Percentiles rank a stretch among this genome's conserved stretches.
Evolutionary conservation across 2,113 vertebrate genomes (phyloP).

Genomic region (Carollia perspicillata): DNA sequence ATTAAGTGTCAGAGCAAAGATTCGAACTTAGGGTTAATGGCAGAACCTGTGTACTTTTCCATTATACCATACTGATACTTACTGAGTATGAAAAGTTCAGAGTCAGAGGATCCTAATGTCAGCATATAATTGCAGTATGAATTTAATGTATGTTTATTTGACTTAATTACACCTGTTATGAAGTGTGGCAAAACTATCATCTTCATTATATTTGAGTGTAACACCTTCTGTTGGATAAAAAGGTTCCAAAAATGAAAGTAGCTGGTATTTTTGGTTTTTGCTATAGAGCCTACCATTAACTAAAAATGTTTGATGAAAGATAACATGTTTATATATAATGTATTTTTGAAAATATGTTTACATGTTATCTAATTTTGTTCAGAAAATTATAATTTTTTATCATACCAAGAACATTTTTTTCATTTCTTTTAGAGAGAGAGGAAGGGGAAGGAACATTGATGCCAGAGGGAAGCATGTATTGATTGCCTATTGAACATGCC

Average conservation of each 20-base stretch:
- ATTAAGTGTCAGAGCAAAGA: not conserved
- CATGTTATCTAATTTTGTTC: not conserved
- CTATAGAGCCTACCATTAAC: not conserved
- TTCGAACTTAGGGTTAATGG: not conserved
- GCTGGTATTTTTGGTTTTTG: not conserved
- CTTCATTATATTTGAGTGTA: not conserved
- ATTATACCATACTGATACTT: not conserved
- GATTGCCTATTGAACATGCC: no score
- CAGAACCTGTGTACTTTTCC: not conserved
- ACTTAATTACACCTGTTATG: not conserved
- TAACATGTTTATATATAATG: not conserved
- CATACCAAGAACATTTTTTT: no score
- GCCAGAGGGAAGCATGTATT: no score
- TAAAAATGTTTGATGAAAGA: not conserved
- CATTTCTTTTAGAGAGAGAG: no score
- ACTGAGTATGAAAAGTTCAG: not conserved
- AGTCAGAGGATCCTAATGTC: not conserved
- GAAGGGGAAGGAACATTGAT: no score
- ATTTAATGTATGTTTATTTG: not conserved
- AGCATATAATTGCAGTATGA: not conserved
- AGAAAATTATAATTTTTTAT: not conserved
- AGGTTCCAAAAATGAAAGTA: conserved; percentile 2
- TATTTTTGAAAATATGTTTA: not conserved
- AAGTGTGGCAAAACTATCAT: not conserved
- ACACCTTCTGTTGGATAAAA: not conserved